Conservation (phyloP, 2,888 invertebrate species). For the Masnerella sp. region DNA sequence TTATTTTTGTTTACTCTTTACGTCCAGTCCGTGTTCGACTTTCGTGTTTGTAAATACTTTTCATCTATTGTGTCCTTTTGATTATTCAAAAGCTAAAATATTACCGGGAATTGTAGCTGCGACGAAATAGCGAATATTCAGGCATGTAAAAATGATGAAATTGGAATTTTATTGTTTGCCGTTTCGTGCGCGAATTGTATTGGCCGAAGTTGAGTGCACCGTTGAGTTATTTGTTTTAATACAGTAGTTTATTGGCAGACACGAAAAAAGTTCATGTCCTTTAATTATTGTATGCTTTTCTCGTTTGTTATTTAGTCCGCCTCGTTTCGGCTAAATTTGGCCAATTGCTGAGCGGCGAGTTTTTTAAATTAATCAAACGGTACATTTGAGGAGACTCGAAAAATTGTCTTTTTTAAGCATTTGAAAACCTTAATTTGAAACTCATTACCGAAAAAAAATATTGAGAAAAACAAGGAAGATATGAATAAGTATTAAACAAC, state of each 20-base stretch:
- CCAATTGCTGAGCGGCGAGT: no score
- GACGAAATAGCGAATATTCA: slow-evolving; percentile 12
- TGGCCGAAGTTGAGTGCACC: background rate
- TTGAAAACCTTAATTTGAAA: no score
- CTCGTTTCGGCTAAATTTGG: slow-evolving; percentile 1
- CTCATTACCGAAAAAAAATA: no score
- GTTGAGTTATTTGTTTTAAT: slow-evolving; percentile 24
- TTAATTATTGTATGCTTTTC: slow-evolving; percentile 11
- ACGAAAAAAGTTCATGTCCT: background rate
- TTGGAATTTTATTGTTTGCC: slow-evolving; percentile 16
- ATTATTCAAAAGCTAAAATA: slow-evolving; percentile 28
- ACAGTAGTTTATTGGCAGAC: slow-evolving; percentile 1
- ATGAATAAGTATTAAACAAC: no score
- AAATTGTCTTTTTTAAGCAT: no score
- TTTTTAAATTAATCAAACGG: no score
- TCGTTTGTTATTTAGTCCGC: background rate
- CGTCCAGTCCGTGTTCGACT: no score
- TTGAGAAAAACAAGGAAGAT: no score
- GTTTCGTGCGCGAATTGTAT: slow-evolving; percentile 11
- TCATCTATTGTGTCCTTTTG: background rate
- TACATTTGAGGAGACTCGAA: no score
- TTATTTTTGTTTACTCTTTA: no score
- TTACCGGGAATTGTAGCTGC: background rate
- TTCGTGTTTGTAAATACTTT: background rate
- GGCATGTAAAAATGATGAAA: slow-evolving; percentile 21